Evolutionary conservation across 2,113 vertebrate genomes (phyloP), one percentile per base, ranked within the genome.

Genomic region (Anarhynchus alexandrinus): DNA sequence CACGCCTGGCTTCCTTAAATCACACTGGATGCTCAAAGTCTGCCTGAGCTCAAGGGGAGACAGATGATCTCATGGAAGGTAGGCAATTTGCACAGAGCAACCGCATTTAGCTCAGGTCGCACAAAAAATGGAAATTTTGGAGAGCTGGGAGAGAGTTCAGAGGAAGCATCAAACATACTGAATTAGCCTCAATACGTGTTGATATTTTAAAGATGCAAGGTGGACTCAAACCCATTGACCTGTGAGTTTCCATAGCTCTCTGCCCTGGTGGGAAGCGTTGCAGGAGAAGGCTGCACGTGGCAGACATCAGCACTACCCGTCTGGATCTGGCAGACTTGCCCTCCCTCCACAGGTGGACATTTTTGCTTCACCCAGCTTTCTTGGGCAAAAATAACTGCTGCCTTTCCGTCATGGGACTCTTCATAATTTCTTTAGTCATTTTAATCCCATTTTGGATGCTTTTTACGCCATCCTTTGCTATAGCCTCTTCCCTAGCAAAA

Each of bases 1-100:
- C 93, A 97, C n/a, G 84, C 93, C 93, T 95, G 81, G 87, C 43
- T 97, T 97, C 89, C 89, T 82, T 78, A 94, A 96, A 72, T 73
- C 93, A 76, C 94, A 69, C 29, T 57, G 89, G 78, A 40, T 96
- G 36, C 70, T 96, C 73, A 11, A 79, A 93, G 70, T 34, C 95
- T 96, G 84, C 52, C 65, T 82, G 70, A 69, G 73, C 89, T 91
- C 91, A 61, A 91, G 73, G 78, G 91, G 22, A 84, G 34, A 64
- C 9, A 36, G 67, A 89, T 15, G 80, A 95, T 57, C 73, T 93
- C 15, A 5, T 85, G 52, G 78, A 95, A 91, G 6, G 52, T 66
- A 96, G 52, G 20, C 36, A 91, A 64, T 94, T 94, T 93, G 61
- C 91, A 67, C 76, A 82, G 26, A 93, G 38, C 5, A 84, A 40